Evolutionary conservation across 2,113 vertebrate species (phyloP), one percentile per base, ranked within the genome.

Genomic region (Oplegnathus fasciatus): DNA sequence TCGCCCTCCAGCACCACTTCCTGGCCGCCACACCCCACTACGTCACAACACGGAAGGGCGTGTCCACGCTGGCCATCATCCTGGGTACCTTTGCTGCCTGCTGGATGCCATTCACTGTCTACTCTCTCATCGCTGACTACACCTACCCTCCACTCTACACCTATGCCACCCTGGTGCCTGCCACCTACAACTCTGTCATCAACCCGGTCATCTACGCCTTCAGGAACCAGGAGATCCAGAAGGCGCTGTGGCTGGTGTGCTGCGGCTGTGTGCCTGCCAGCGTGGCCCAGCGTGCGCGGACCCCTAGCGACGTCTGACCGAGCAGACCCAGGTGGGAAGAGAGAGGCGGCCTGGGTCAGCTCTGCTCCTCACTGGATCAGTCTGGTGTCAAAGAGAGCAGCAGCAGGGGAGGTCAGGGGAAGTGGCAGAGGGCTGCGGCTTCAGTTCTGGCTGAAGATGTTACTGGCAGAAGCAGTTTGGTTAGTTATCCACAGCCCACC

Each of bases 51-150:
- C 95, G 97, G 80, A 99, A 98, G 94, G 98, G 98, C 83, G 97
- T 99, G 71, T 99, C 98, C 1, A 99, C 98, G n/a, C 92, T 99
- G 94, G 98, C 98, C 66, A 96, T 99, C 95, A 99, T 99, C 94
- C 94, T 99, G 94, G 98, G 98, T 70, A 99, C 98, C 70, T 99
- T 99, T 20, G 98, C 98, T 0, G 98, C 98, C 78, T 99, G 98
- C 95, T 99, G 98, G 98, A 99, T 99, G 98, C 98, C 98, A 65
- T 99, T 99, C 91, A 98, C 98, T 0, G 97, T 99, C 86, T 99
- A 99, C 94, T 98, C 98, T 6, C 95, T 99, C 67, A 97, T 99
- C 58, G 98, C 97, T 0, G 98, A 99, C 94, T 98, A 98, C 93
- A 99, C 97, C 34, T 99, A 99, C 88, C 98, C 98, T 9, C 98